Base-by-base conservation (phyloP, 2,113 vertebrate genomes). In the Lampris megalopsis region DNA sequence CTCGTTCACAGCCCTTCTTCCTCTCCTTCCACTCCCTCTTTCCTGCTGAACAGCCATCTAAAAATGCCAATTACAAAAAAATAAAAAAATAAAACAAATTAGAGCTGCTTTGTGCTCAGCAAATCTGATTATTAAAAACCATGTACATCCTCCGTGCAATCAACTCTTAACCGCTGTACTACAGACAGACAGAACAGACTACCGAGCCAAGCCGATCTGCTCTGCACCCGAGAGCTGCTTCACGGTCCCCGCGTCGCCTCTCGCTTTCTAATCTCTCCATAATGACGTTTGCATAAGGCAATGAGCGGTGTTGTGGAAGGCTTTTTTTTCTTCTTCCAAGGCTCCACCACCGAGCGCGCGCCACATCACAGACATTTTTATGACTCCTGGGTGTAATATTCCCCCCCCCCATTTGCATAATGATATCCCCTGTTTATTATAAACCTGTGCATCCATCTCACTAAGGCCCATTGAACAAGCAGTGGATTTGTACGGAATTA, bases 391-490 rank as follows among this genome's bases (percentile, higher is more conserved):
- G 82, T 75, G 83, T 89, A 81, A 91, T 90, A 88, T 90, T 86
- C 85, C 48, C 24, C 24, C 24, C 24, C 80, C 24, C 81, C 71
- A 91, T 93, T 89, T 92, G 89, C 87, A 91, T 92, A 93, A 92
- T 81, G 83, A 86, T 78, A 61, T 86, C 75, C 74, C 83, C 73
- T 89, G 81, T 91, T 92, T 88, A 79, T 87, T 86, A 89, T 89
- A 85, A 92, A 93, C 75, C 81, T 73, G 65, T 73, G 70, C 91
- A 93, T 91, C 75, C 89, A 90, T 94, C 84, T 92, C 83, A 84
- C 85, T 82, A 71, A 90, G 86, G 83, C 75, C 78, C 88, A 90
- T 86, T 88, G 88, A 91, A 89, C 89, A 89, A 89, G 82, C 86
- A 77, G 77, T 63, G 72, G 81, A 89, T 91, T 89, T 92, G 88